phyloP scores from a whole-genome alignment of 2,888 invertebrate genomes.

The Zaprionus obscuricornis region DNA sequence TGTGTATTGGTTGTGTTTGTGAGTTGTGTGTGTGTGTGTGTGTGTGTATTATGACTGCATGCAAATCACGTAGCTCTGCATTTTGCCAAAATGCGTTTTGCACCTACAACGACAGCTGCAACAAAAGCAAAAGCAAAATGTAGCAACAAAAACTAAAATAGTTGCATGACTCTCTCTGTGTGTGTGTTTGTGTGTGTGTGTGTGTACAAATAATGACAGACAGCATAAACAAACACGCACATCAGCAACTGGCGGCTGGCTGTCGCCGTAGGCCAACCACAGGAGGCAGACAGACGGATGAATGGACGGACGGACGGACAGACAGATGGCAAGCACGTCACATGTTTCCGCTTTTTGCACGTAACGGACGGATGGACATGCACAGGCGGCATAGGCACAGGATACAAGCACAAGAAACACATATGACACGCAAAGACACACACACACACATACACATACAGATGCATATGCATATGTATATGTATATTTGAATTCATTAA shows the following conservation, averaged over 20 bases:
- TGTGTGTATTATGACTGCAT: constrained; percentile 49
- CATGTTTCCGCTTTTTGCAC: constrained; percentile 74
- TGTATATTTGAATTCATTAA: constrained; percentile 64
- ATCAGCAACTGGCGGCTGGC: constrained; percentile 56
- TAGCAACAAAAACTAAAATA: constrained; percentile 26
- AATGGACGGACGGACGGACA: constrained; percentile 17
- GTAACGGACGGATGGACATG: constrained; percentile 45
- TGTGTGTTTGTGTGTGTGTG: constrained; percentile 22
- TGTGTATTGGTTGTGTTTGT: constrained; percentile 2
- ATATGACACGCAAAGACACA: constrained; percentile 12
- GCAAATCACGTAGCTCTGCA: constrained; percentile 76
- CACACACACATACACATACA: constrained; percentile 8
- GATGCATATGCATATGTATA: constrained; percentile 30
- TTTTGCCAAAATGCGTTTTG: constrained; percentile 78
- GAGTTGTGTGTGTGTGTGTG: constrained; percentile 6
- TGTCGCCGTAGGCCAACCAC: constrained; percentile 57
- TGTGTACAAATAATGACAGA: constrained; percentile 73
- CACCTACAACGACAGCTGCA: constrained; percentile 56
- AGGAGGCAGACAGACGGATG: constrained; percentile 8
- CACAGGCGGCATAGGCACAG: constrained; percentile 25
- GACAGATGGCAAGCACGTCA: constrained; percentile 51
- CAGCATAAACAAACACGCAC: constrained; percentile 76
- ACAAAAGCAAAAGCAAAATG: constrained; percentile 30
- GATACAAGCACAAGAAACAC: constrained; percentile 26
- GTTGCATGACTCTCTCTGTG: background rate